Percentiles rank a stretch among this genome's conserved stretches.
Conservation (phyloP, 2,888 invertebrate genomes). For the Pedicia rivosa region DNA sequence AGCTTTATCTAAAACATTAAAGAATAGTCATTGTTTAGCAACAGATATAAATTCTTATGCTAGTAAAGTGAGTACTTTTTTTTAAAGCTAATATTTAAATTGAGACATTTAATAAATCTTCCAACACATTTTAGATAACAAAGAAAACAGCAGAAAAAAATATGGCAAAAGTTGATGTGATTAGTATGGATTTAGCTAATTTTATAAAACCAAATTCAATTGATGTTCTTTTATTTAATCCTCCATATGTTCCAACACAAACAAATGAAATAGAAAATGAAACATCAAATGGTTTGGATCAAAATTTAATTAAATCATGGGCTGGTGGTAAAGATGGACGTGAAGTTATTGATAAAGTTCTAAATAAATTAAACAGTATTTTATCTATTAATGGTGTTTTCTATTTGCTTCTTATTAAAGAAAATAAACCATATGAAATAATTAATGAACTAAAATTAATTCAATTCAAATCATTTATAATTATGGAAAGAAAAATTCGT, state of each 20-base stretch:
- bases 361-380: slow-evolving; percentile 49
- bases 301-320: slow-evolving; percentile 35
- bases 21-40: slow-evolving; percentile 36
- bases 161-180: slow-evolving; percentile 40
- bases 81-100: neutral
- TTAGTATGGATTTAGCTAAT: slow-evolving; percentile 47
- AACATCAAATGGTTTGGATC: slow-evolving; percentile 8
- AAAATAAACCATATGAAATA: slow-evolving; percentile 70
- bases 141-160: slow-evolving; percentile 53
- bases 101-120: neutral
- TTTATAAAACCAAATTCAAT: slow-evolving; percentile 42
- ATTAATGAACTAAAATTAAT: slow-evolving; percentile 37
- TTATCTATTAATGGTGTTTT: slow-evolving; percentile 63
- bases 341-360: slow-evolving; percentile 58
- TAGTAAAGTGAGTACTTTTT: slow-evolving; percentile 36
- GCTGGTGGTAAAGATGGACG: slow-evolving; percentile 63
- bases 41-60: slow-evolving; percentile 78
- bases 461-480: slow-evolving; percentile 41
- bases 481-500: slow-evolving; percentile 61
- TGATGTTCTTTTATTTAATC: slow-evolving; percentile 90
- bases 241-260: slow-evolving; percentile 91
- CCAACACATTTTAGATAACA: slow-evolving; percentile 24
- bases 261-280: slow-evolving; percentile 17
- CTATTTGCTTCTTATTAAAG: slow-evolving; percentile 76
- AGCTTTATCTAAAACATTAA: slow-evolving; percentile 44